Base-by-base conservation (phyloP, 1,140 invertebrate species). In the Halesus radiatus region DNA sequence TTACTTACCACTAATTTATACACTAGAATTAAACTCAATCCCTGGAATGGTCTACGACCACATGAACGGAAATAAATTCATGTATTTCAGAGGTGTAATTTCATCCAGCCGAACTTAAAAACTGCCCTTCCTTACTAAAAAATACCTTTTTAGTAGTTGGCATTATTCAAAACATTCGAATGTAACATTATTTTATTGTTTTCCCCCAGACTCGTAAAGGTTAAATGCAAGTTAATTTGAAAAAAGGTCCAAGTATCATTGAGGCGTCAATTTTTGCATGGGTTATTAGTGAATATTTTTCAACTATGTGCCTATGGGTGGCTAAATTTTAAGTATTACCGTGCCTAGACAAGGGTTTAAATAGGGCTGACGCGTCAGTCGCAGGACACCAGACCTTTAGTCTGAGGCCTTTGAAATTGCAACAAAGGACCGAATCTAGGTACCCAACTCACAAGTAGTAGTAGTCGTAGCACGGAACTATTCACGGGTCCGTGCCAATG, bases 401-500 rank as follows among this genome's bases (percentile, higher is more conserved):
- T 37, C 62, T 29, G 62, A n/a, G 53, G 26, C 80, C 76, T 81
- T 78, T 75, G 80, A 76, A 77, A 78, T 64, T 58, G 76, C 80
- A 78, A 81, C 80, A 81, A 81, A 81, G 80, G 80, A 23, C 53
- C 15, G 23, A 54, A 76, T 18, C 52, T 20, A 23, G 62, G 62
- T 26, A 66, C 62, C 16, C 62, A 16, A 29, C 29, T n/a, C 62
- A 53, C 37, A 1, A 45, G 37, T 45, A 45, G 37, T 45, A 45
- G 8, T 45, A 32, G 32, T 32, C 4, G 32, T 32, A 32, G 32
- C 52, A 20, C 68, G 50, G 45, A 45, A 37, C 8, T 72, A 72
- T 72, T 50, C 62, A 72, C 20, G 7, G 50, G 68, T 72, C 62
- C 62, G 68, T 72, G 68, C 18, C 50, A 72, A 52, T 72, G 68